Evolutionary conservation across 2,888 invertebrate species (phyloP), one percentile per base, ranked within the genome.

Genomic region (Amphiduros pacificus): DNA sequence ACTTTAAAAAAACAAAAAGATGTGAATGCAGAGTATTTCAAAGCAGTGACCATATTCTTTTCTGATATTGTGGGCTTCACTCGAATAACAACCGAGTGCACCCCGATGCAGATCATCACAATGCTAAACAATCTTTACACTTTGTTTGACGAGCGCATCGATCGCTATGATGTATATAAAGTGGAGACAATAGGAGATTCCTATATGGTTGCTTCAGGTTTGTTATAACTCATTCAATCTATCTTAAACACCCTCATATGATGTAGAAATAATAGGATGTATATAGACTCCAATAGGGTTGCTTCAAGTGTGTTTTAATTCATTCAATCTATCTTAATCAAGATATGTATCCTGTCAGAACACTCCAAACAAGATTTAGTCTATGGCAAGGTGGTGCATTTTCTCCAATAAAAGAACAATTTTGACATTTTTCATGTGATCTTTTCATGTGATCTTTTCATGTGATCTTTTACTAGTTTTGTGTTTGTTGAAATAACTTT

Each of bases 141-240:
- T 17, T 60, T 74, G 28, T 74, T 73, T 55, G 74, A 74, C 49
- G 69, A 71, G 31, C 61, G 62, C 49, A 63, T 73, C 6, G 70
- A 64, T 41, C 59, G 62, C 27, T 70, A 67, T 32, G 73, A 73
- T 36, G 71, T 74, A 5, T 74, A 73, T 63, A 74, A 73, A 58
- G 73, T 74, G 29, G 73, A 74, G 48, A 73, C 73, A 2, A 73
- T 73, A 54, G 71, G 71, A 49, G 73, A 74, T 51, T 73, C 71
- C 24, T 73, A 73, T 58, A 74, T 74, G 74, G 69, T 74, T 1
- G 73, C 69, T 11, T 73, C 73, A 49, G 74, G 74, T 74, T 55
- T 26, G 66, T 31, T 24, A 20, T 28, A 20, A 17, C n/a, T n/a
- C 9, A 14, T 49, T 22, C 22, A 14, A 14, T 49, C 36, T 11